A percentile compares a stretch with the other conserved stretches of the same genome.
Conservation (phyloP, 2,113 vertebrate species). For the Herpetotheres cachinnans region DNA sequence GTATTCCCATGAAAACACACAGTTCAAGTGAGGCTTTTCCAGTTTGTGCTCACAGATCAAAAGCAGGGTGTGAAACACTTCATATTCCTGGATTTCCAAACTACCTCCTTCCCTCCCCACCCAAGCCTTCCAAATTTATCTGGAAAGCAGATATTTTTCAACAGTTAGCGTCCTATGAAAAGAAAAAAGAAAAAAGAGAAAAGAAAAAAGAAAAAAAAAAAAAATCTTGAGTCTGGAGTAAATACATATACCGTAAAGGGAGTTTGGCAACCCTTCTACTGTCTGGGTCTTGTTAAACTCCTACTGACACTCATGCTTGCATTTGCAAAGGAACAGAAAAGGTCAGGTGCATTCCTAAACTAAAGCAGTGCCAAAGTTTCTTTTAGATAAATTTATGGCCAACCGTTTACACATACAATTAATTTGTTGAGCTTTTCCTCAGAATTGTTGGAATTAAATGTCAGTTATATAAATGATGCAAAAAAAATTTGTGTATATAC, state of each 20-base stretch:
- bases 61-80: neutral
- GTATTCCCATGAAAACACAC: neutral
- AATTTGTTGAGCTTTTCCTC: neutral
- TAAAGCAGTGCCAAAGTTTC: conserved; percentile 25
- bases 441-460: conserved; percentile 8
- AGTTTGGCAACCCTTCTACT: neutral
- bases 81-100: neutral
- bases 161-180: neutral
- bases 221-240: neutral
- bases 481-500: neutral
- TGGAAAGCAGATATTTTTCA: conserved; percentile 17
- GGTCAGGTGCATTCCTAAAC: conserved; percentile 43
- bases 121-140: neutral
- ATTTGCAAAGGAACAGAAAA: conserved; percentile 28
- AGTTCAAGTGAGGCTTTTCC: neutral
- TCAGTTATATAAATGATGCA: neutral
- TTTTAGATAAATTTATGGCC: conserved; percentile 12
- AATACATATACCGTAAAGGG: neutral
- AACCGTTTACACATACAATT: neutral
- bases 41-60: neutral
- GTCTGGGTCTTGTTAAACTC: conserved; percentile 46
- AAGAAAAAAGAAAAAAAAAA: neutral
- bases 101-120: neutral
- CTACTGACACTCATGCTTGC: neutral
- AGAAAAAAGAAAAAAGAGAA: too few species aligned